Conservation (phyloP, 2,797 vertebrate species). For the Oreonectes daqikongensis region DNA sequence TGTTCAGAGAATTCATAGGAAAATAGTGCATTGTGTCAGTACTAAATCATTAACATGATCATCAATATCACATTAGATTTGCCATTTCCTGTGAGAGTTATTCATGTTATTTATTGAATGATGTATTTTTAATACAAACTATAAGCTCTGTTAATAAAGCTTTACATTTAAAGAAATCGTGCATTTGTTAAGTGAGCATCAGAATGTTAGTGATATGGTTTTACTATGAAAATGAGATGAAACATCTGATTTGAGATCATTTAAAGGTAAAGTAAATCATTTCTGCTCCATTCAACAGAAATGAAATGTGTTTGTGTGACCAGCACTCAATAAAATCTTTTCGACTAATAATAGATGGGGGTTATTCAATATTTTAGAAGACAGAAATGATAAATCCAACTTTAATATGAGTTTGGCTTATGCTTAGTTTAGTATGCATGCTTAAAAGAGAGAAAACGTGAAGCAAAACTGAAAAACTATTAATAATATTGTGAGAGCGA, state of each 20-base stretch:
- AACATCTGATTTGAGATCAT: not conserved
- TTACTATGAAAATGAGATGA: slow-evolving; percentile 21
- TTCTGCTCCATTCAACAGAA: not conserved
- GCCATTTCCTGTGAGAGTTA: slow-evolving; percentile 43
- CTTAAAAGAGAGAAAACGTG: not conserved
- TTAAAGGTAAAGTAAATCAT: not conserved
- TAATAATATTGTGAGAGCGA: no score
- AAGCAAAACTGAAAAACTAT: not conserved
- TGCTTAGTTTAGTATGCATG: not conserved
- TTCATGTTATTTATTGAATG: slow-evolving; percentile 8
- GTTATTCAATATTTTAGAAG: not conserved
- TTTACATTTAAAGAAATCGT: slow-evolving; percentile 4
- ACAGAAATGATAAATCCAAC: not conserved
- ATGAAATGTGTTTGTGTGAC: not conserved
- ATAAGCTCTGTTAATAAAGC: slow-evolving; percentile 24
- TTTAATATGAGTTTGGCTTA: not conserved
- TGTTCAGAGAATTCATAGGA: no score
- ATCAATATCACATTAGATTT: not conserved
- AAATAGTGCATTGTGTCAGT: no score
- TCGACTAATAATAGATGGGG: not conserved
- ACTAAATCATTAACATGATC: no score
- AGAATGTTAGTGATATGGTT: slow-evolving; percentile 9
- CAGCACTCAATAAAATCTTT: not conserved
- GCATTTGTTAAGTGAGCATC: not conserved
- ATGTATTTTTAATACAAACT: no score